Base-by-base conservation (phyloP, 1,140 invertebrate genomes). In the Helicoverpa armigera region DNA sequence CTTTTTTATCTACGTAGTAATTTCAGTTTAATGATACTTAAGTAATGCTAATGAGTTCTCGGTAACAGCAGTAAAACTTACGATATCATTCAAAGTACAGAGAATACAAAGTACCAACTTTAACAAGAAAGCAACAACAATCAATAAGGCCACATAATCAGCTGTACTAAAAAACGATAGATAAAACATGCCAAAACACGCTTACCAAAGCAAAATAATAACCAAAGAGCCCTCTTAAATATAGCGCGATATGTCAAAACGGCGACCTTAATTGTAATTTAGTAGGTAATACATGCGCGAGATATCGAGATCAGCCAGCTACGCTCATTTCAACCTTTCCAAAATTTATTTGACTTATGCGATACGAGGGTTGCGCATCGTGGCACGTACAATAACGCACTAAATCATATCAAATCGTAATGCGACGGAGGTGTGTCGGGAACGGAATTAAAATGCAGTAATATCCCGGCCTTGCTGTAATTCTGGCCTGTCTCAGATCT, bases 391-490 rank as follows among this genome's bases (percentile, higher is more conserved):
- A 92, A 92, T 92, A 89, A 89, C 86, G 83, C 87, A 87, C 82
- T 92, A 91, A 92, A 94, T 94, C 89, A 94, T 90, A 87, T 88
- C 80, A 87, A 90, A 91, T 84, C 83, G 79, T 88, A 91, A 89
- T 88, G 87, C 90, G 84, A 88, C 88, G 87, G 87, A 89, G 92
- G 91, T 88, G 92, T 92, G 91, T 84, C 88, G 80, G 82, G 83
- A 74, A 84, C 84, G 83, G 87, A 92, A 94, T 93, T 94, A 94
- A 94, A 94, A 94, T 89, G 92, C 92, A 93, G 93, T 94, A 94
- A 94, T 93, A 93, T 91, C 89, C 88, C 85, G 85, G 63, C 79
- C 85, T 83, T 85, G 85, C 88, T 85, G 90, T 93, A 92, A 92
- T 91, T 89, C 92, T 88, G 91, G 88, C 90, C 91, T 93, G 92